phyloP scores from a whole-genome alignment of 2,888 invertebrate genomes.

The Drosophila subsilvestris region DNA sequence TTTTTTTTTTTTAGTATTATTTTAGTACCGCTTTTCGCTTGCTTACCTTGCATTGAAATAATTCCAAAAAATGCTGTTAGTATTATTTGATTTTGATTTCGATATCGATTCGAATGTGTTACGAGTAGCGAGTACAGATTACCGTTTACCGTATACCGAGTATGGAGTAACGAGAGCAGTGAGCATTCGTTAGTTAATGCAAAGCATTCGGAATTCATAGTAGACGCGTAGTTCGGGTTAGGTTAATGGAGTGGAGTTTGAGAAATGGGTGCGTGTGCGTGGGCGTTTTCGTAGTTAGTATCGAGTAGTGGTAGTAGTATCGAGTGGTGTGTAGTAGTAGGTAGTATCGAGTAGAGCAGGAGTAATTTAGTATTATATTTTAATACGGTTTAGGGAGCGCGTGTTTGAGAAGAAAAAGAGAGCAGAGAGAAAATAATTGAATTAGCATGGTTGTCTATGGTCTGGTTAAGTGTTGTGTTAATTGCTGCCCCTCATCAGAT shows the following conservation, averaged over 20 bases:
- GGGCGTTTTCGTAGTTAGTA: slow-evolving; percentile 36
- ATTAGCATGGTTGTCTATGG: slow-evolving; percentile 75
- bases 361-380: slow-evolving; percentile 52
- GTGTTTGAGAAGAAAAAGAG: slow-evolving; percentile 82
- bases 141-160: slow-evolving; percentile 38
- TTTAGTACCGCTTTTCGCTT: slow-evolving; percentile 80
- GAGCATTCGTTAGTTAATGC: slow-evolving; percentile 45
- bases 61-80: slow-evolving; percentile 98
- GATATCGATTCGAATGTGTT: slow-evolving; percentile 42
- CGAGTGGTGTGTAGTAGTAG: slow-evolving; percentile 56
- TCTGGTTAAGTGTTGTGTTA: slow-evolving; percentile 47
- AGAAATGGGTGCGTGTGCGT: slow-evolving; percentile 17
- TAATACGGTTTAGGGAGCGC: slow-evolving; percentile 70
- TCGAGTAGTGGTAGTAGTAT: slow-evolving; percentile 40
- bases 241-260: slow-evolving; percentile 31
- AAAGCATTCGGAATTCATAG: slow-evolving; percentile 67
- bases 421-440: slow-evolving; percentile 80
- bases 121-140: slow-evolving; percentile 49
- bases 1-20: slow-evolving; percentile 49
- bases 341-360: slow-evolving; percentile 59
- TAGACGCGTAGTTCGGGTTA: slow-evolving; percentile 42
- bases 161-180: slow-evolving; percentile 27
- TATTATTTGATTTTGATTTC: slow-evolving; percentile 70
- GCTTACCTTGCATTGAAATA: slow-evolving; percentile 99
- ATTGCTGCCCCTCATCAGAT: slow-evolving; percentile 16